Evolutionary conservation across 1,140 invertebrate genomes (phyloP), one percentile per base, ranked within the genome.

Genomic region (Psilanteris sp.): DNA sequence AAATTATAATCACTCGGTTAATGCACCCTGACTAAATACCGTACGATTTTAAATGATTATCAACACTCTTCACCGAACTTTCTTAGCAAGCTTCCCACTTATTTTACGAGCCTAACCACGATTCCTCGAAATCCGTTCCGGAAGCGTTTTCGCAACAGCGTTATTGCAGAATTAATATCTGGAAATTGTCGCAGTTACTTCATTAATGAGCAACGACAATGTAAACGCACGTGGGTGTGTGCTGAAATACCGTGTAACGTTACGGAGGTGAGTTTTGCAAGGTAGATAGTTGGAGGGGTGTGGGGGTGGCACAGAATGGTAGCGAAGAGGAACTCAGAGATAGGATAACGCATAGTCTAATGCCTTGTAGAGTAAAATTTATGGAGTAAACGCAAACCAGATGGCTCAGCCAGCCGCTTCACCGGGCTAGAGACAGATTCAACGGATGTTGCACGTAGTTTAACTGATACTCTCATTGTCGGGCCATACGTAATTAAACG

Each of bases 351-450:
- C 62, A 68, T 66, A 73, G 57, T 73, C 68, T 68, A 72, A 72
- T 72, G 75, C 75, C 57, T 68, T 37, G 68, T 68, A 72, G 62
- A 77, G 75, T 72, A 72, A 74, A 78, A 78, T 78, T 78, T 78
- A 78, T 78, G 68, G 75, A 73, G 75, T 73, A 78, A 78, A 73
- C 75, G 55, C 55, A 68, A 67, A 70, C 68, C 75, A 73, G 75
- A 78, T 78, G 75, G 68, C 67, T 64, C 68, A 67, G 54, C 66
- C 67, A 67, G 46, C 59, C 57, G 57, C 37, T 70, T 59, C 59
- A 54, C 36, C 26, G 66, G 46, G 36, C 3, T 70, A 54, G 68
- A 67, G 74, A 57, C 67, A 76, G 57, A 36, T 52, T 37, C 57
- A 52, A 16, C 54, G 67, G 74, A 71, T 71, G 55, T 61, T 36